Evolutionary conservation across 2,888 invertebrate species (phyloP).

Genomic region (Iphiclides podalirius): DNA sequence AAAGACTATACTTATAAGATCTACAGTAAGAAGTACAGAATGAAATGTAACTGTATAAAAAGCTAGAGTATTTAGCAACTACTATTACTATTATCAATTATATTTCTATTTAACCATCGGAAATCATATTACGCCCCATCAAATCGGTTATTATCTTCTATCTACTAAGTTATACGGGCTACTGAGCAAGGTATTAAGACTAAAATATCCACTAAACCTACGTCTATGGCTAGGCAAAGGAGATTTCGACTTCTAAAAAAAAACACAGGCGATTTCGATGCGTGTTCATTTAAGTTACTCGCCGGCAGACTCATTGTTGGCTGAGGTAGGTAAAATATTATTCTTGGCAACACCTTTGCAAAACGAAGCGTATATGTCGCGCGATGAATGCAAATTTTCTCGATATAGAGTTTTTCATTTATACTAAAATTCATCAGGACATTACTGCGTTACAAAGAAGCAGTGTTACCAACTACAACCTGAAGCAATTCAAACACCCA

Average conservation of each 20-base stretch:
- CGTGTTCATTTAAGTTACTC: slow-evolving; percentile 8
- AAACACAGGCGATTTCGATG: slow-evolving; percentile 9
- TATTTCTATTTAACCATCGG: no score
- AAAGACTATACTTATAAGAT: slow-evolving; percentile 1
- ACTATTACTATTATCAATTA: slow-evolving; percentile 4
- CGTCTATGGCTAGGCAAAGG: slow-evolving; percentile 10
- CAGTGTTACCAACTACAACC: no score
- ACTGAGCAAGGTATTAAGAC: slow-evolving; percentile 18
- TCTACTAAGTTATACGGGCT: slow-evolving; percentile 15
- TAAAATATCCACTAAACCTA: slow-evolving; percentile 15
- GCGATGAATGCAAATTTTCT: no score
- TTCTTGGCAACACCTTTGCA: background rate
- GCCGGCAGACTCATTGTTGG: slow-evolving; percentile 15
- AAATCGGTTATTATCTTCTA: slow-evolving; percentile 1
- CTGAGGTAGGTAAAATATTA: slow-evolving; percentile 14
- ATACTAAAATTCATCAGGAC: no score
- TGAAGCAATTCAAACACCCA: no score
- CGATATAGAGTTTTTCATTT: no score
- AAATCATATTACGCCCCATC: background rate
- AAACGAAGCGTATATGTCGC: background rate
- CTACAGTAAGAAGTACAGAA: slow-evolving; percentile 8
- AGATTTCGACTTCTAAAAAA: slow-evolving; percentile 1
- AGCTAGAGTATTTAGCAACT: slow-evolving; percentile 21
- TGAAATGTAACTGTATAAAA: slow-evolving; percentile 21
- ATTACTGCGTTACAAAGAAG: no score